Evolutionary conservation across 2,797 vertebrate genomes (phyloP).

Genomic region (Todus mexicanus): DNA sequence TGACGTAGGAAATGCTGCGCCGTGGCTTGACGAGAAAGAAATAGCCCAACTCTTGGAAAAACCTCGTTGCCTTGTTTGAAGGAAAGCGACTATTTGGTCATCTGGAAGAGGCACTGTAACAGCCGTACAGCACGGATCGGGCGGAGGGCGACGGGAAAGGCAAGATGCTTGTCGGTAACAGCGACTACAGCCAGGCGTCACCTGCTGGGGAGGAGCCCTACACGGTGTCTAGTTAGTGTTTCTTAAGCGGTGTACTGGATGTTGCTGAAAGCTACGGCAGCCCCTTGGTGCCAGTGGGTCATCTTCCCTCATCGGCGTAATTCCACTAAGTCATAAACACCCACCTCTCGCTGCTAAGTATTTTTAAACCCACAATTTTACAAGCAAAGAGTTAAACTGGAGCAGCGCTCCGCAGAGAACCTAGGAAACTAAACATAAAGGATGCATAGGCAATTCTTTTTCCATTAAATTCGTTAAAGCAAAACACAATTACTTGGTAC

Average conservation of each 20-base stretch:
- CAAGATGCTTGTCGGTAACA: background rate
- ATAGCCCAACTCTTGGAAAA: background rate
- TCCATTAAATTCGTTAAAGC: constrained; percentile 69
- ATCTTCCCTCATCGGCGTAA: background rate
- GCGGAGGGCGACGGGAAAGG: background rate
- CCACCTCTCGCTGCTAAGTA: background rate
- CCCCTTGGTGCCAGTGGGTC: background rate
- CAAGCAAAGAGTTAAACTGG: constrained; percentile 44
- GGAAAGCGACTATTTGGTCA: background rate
- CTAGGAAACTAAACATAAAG: constrained; percentile 67
- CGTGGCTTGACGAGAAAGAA: background rate
- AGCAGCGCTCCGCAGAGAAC: constrained; percentile 46
- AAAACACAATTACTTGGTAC: constrained; percentile 74
- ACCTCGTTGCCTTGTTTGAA: background rate
- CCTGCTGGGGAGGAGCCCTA: background rate
- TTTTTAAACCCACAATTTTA: constrained; percentile 5
- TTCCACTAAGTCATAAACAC: background rate
- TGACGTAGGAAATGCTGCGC: background rate
- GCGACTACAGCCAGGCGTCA: background rate
- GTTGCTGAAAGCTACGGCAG: background rate
- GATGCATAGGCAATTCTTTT: constrained; percentile 67
- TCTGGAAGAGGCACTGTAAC: constrained; percentile 46
- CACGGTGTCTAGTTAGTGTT: constrained; percentile 13
- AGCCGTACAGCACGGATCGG: background rate
- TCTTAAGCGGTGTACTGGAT: background rate